Base-by-base conservation (phyloP, 2,797 vertebrate species). In the Mormyrus proboscirostris region DNA sequence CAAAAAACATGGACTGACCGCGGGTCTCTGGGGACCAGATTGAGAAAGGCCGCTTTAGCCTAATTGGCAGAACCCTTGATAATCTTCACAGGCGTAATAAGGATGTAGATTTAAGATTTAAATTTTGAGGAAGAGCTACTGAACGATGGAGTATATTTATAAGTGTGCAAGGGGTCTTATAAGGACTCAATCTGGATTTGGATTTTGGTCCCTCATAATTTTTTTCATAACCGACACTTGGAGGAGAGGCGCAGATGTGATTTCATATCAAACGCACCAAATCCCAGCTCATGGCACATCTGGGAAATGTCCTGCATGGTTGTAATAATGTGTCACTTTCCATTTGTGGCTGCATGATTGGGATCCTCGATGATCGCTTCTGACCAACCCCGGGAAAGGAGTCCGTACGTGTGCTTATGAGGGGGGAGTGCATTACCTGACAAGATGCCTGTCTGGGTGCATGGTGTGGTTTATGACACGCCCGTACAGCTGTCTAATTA, bases 1-100 rank as follows among this genome's bases (percentile, higher is more conserved):
- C 22, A 62, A 25, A 25, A 50, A 25, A 62, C 22, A 25, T 62
- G 59, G 59, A 65, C 3, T 12, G 62, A 65, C 1, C 2, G 3
- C 12, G 25, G 62, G 8, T 65, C 22, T 29, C 25, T 7, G 9
- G 25, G 62, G 1, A 12, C 62, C 25, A 12, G 62, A 65, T 12
- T 29, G 62, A 25, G 62, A 65, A 65, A 65, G 22, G 3, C 22
- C 10, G 9, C 25, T 29, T 65, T 65, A 47, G 92, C 90, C 79
- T 94, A 95, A 95, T 94, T 95, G 94, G 91, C 93, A 29, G 12
- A 88, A 90, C 92, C 90, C 87, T 53, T 44, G 69, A 87, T 91
- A 89, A 92, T 87, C 89, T 87, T 62, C 91, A 90, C 90, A 90
- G 85, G 62, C 47, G n/a, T 47, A 10, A 69, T 86, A 86, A 69